A percentile compares a stretch with the other conserved stretches of the same genome.
phyloP scores from a whole-genome alignment of 2,888 invertebrate species.

The Girardia tigrina region DNA sequence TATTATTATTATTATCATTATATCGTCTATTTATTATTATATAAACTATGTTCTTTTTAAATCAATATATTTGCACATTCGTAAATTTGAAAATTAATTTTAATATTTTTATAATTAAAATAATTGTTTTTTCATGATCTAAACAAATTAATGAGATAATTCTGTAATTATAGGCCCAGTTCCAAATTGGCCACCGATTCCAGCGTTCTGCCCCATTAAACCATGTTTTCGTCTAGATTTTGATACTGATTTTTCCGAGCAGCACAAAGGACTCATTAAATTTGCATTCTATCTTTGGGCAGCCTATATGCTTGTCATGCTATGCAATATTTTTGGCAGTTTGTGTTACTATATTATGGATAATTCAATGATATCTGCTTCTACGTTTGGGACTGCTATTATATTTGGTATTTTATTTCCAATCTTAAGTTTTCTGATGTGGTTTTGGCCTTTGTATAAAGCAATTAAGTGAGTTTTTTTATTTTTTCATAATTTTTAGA shows the following conservation, averaged over 20 bases:
- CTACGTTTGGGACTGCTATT: not conserved
- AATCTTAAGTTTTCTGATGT: not conserved
- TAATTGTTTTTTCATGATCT: no score
- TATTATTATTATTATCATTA: no score
- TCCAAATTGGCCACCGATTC: not conserved
- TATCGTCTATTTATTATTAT: no score
- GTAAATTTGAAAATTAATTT: no score
- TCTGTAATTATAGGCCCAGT: not conserved
- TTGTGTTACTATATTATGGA: not conserved
- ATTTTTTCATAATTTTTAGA: no score
- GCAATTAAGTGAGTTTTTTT: not conserved
- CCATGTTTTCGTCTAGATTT: not conserved
- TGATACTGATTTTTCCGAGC: not conserved
- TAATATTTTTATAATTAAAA: no score
- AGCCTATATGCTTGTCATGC: not conserved
- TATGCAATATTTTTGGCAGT: not conserved
- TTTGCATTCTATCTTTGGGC: not conserved
- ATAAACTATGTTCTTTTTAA: no score
- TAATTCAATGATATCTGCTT: not conserved
- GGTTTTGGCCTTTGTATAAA: not conserved
- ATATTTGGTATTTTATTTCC: conserved; percentile 12
- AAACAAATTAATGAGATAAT: not conserved
- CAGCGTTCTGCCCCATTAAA: not conserved
- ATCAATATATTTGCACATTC: no score
- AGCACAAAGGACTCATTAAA: not conserved